A percentile compares a stretch with the other conserved stretches of the same genome.
phyloP scores from a whole-genome alignment of 1,140 invertebrate species.

The Rhagoletis pomonella region DNA sequence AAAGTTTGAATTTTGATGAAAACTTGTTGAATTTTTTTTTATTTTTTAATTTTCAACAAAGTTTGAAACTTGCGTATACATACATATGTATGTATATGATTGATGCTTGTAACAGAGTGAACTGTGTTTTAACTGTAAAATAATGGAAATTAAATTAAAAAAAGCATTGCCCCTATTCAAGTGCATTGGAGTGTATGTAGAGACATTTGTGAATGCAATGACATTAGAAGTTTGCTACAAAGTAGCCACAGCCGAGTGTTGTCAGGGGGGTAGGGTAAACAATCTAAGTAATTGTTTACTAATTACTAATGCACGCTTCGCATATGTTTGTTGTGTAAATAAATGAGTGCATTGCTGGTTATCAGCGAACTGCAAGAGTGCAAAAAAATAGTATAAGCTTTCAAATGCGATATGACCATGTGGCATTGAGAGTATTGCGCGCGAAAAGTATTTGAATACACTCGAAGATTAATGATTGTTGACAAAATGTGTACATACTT shows the following conservation, averaged over 20 bases:
- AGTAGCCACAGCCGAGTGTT: not conserved
- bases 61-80: too few species aligned
- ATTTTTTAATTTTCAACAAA: too few species aligned
- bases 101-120: too few species aligned
- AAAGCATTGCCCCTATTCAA: too few species aligned
- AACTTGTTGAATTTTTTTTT: too few species aligned
- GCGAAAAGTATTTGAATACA: not conserved
- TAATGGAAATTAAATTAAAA: too few species aligned
- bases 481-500: too few species aligned
- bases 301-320: constrained; percentile 46
- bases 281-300: constrained; percentile 37
- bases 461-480: too few species aligned
- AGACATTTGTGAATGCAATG: not conserved
- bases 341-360: not conserved
- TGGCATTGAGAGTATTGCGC: not conserved
- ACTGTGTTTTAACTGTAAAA: too few species aligned
- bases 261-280: not conserved
- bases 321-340: constrained; percentile 11
- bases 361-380: not conserved
- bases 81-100: too few species aligned
- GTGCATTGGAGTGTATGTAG: too few species aligned
- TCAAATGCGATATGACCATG: not conserved
- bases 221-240: not conserved
- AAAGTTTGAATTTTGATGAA: too few species aligned
- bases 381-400: not conserved